These are phyloP conservation scores for Chloroceryle inda DNA, from an alignment of 2,797 vertebrate genomes.

Conservation along the genomic window DNA sequence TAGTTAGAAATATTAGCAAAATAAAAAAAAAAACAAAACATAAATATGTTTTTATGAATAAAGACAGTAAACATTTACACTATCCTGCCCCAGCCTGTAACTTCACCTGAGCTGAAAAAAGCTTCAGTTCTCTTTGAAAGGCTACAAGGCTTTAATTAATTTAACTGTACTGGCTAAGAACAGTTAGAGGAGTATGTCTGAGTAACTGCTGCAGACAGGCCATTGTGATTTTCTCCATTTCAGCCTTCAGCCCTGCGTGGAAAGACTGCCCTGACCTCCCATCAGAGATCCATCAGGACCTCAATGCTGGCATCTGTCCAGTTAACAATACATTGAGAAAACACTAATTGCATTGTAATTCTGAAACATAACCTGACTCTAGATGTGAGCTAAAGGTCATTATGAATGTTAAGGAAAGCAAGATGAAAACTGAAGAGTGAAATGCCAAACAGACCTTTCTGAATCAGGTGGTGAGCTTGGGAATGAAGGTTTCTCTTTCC, in stretches of 20 bases:
- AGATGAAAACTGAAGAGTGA: neutral
- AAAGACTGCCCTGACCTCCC: neutral
- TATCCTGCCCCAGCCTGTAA: neutral
- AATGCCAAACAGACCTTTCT: neutral
- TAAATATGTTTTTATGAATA: constrained; percentile 15
- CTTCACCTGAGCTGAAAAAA: neutral
- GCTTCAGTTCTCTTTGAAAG: neutral
- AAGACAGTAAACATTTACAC: neutral
- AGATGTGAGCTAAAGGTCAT: neutral
- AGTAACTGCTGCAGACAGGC: neutral
- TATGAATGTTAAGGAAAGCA: neutral
- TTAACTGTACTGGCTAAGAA: neutral
- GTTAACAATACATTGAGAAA: rapidly evolving
- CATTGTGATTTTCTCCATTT: neutral
- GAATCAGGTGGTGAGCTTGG: rapidly evolving
- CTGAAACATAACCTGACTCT: neutral
- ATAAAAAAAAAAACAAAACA: neutral
- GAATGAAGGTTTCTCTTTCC: neutral
- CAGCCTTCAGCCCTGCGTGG: neutral
- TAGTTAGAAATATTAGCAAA: constrained; percentile 32
- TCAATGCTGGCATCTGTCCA: neutral
- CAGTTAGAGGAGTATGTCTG: neutral
- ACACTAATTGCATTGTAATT: neutral
- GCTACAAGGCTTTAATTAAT: neutral
- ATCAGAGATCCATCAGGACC: neutral